Evolutionary conservation across 92 coral and sea anemone genomes (phyloP).

Genomic region (Palythoa grandis): DNA sequence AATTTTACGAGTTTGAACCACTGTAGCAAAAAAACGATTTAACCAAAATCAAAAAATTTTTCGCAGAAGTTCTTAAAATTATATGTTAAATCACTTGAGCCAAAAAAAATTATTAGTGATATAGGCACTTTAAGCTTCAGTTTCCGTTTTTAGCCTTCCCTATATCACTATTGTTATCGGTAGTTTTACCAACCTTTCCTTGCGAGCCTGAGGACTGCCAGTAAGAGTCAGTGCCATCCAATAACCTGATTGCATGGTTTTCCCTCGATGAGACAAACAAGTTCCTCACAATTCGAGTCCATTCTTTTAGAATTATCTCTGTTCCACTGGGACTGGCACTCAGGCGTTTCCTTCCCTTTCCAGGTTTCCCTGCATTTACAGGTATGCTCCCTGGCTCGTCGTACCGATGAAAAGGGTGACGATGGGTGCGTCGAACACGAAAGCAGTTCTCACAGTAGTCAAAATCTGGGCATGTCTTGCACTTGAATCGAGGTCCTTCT

Average conservation of each 20-base stretch:
- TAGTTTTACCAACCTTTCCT: conserved; percentile 75
- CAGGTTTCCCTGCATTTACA: conserved; percentile 90
- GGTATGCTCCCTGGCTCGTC: conserved; percentile 93
- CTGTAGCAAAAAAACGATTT: too few species aligned
- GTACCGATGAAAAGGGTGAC: conserved; percentile 92
- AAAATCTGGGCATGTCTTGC: conserved; percentile 91
- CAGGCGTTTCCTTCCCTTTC: conserved; percentile 74
- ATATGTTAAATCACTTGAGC: too few species aligned
- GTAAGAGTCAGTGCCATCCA: conserved; percentile 93
- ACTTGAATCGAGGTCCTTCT: conserved; percentile 96
- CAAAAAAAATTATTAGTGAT: too few species aligned
- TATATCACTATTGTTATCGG: background rate
- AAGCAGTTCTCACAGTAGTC: conserved; percentile 96
- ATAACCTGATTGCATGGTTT: conserved; percentile 77
- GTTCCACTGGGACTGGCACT: conserved; percentile 64
- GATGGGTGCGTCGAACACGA: conserved; percentile 91
- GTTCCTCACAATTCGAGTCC: conserved; percentile 89
- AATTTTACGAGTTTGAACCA: too few species aligned
- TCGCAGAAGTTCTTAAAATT: too few species aligned
- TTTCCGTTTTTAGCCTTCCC: background rate
- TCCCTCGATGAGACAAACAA: conserved; percentile 96
- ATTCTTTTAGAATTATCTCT: conserved; percentile 86
- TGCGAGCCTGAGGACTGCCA: conserved; percentile 99
- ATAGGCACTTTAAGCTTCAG: too few species aligned
- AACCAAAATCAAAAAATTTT: too few species aligned